These are phyloP conservation scores for Rhinoptilus africanus DNA, from an alignment of 2,113 vertebrate species.

Conservation along the genomic window DNA sequence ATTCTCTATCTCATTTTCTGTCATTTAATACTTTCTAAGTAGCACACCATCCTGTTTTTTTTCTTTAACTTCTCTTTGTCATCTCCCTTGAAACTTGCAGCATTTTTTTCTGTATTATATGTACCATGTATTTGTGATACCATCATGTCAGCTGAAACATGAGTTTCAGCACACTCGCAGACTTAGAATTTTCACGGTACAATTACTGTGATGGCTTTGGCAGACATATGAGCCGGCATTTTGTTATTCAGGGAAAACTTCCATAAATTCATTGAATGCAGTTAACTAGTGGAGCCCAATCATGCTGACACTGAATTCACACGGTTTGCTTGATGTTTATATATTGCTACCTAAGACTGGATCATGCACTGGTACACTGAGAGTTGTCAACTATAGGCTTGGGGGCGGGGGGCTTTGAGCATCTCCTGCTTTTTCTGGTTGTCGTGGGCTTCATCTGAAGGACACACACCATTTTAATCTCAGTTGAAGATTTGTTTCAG, in stretches of 20 bases:
- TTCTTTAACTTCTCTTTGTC: not conserved
- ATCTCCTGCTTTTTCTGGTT: not conserved
- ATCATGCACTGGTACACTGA: accelerated
- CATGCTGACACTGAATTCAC: not conserved
- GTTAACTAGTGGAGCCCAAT: not conserved
- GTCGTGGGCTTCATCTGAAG: not conserved
- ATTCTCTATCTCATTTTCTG: not conserved
- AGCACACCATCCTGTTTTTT: not conserved
- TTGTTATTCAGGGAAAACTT: not conserved
- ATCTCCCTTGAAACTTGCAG: not conserved
- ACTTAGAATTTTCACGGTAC: not conserved
- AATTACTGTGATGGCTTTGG: not conserved
- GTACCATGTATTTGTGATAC: not conserved
- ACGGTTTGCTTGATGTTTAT: not conserved
- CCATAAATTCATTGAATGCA: not conserved
- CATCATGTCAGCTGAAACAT: not conserved
- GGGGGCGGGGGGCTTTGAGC: not conserved
- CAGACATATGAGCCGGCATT: not conserved
- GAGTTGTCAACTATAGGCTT: not conserved
- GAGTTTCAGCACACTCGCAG: not conserved
- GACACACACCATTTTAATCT: not conserved
- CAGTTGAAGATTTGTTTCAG: not conserved
- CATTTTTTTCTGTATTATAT: not conserved
- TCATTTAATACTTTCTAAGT: not conserved
- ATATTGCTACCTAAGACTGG: not conserved